Evolutionary conservation across 2,797 vertebrate genomes (phyloP).

Genomic region (Lithobates sylvaticus): DNA sequence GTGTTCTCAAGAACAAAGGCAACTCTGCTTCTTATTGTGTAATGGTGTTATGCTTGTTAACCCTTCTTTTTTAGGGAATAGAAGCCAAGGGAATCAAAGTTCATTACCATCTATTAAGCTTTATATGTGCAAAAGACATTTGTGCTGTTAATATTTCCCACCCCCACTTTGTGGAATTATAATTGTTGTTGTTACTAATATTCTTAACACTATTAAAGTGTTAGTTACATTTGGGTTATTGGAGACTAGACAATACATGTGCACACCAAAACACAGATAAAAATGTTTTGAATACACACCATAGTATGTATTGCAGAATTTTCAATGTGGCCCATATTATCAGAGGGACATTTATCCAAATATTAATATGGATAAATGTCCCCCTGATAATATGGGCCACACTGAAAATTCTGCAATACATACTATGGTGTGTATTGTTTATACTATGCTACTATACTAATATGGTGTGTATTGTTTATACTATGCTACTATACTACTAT

Average conservation of each 20-base stretch:
- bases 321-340: too few species aligned
- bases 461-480: too few species aligned
- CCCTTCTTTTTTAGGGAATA: conserved; percentile 18
- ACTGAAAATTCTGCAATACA: too few species aligned
- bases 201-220: not conserved
- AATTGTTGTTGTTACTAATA: not conserved
- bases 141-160: not conserved
- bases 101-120: not conserved
- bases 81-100: conserved; percentile 7
- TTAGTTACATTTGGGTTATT: not conserved
- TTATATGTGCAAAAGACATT: not conserved
- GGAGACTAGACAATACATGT: not conserved
- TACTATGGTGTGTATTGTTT: too few species aligned
- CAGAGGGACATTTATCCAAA: too few species aligned
- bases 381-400: too few species aligned
- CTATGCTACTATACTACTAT: too few species aligned
- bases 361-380: too few species aligned
- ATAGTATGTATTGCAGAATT: too few species aligned
- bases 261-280: not conserved
- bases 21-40: conserved; percentile 49
- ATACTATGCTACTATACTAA: too few species aligned
- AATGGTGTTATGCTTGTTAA: conserved; percentile 56
- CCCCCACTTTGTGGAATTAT: not conserved
- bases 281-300: too few species aligned
- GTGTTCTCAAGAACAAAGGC: conserved; percentile 58